Base-by-base conservation (phyloP, 2,113 vertebrate genomes). In the Pteropus alecto region DNA sequence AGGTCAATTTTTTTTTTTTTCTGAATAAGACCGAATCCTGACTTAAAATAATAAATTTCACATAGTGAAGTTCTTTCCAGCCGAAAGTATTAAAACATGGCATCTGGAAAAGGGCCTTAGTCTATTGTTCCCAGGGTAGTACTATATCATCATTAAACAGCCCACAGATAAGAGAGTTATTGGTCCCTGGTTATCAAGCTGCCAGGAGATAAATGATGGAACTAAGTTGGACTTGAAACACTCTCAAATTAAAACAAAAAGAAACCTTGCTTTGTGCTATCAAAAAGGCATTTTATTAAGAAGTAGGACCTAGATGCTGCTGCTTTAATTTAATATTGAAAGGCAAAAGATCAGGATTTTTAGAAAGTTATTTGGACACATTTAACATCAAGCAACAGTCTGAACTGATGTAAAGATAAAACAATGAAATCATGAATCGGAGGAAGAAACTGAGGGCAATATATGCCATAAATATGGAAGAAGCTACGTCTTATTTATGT, bases 31-130 rank as follows among this genome's bases (percentile, higher is more conserved):
- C 19, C 18, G 94, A 93, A 94, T 94, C 74, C 38, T 85, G 81
- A 89, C 38, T 95, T 67, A 95, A 74, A 87, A 48, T 82, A 94
- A 92, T 97, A 88, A 81, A 93, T 95, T 91, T 93, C 58, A 78
- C 67, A n/a, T 24, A 85, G 48, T 83, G 82, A 91, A 79, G 30
- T 2, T 96, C 88, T 95, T 93, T 91, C 85, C 74, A 76, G 33
- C 86, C 79, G 85, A 79, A 85, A 86, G 60, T 63, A 35, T 85
- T 95, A 96, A 96, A 96, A 82, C 38, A 61, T 11, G 65, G 61
- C 85, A 60, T 93, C 48, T 96, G 77, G 73, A 76, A 88, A 48
- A 56, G 65, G 70, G 76, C 60, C 70, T 82, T 54, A 67, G 19
- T 87, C 70, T 95, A 5, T 85, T 78, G 87, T 67, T 97, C 94